Conservation (phyloP, 2,888 invertebrate species). For the Eupithecia insigniata region DNA sequence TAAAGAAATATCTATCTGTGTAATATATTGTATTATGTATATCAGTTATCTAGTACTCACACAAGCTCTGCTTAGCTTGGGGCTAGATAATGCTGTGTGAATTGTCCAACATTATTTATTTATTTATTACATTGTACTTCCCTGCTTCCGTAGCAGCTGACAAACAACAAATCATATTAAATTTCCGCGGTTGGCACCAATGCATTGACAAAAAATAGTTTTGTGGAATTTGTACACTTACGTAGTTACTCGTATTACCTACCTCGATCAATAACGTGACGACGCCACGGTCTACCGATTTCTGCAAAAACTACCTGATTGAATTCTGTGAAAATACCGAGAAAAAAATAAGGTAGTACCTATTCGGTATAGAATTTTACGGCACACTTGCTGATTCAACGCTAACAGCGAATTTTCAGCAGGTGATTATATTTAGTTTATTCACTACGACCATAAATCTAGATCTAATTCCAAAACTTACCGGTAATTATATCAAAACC, state of each 20-base stretch:
- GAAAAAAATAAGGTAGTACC: constrained; percentile 7
- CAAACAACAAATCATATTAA: not conserved
- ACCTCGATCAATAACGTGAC: constrained; percentile 32
- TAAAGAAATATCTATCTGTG: too few relatives aligned
- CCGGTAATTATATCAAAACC: too few relatives aligned
- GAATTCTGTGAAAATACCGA: constrained; percentile 14
- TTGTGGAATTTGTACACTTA: not conserved
- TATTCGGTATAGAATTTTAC: not conserved
- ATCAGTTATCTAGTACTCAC: too few relatives aligned
- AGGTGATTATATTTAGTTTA: not conserved
- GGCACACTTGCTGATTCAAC: not conserved
- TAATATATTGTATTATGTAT: too few relatives aligned
- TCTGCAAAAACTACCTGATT: constrained; percentile 34
- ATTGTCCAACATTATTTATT: too few relatives aligned
- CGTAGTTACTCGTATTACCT: too few relatives aligned
- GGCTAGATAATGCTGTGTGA: too few relatives aligned
- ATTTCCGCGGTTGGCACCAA: constrained; percentile 1
- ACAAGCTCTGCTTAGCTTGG: too few relatives aligned
- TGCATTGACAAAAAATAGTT: not conserved
- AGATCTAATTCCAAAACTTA: too few relatives aligned
- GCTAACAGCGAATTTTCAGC: not conserved
- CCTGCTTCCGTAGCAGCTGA: not conserved
- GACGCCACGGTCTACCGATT: constrained; percentile 49
- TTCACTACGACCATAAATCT: not conserved
- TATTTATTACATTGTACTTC: not conserved